Base-by-base conservation (phyloP, 2,797 vertebrate species). In the Phrynocephalus forsythii region DNA sequence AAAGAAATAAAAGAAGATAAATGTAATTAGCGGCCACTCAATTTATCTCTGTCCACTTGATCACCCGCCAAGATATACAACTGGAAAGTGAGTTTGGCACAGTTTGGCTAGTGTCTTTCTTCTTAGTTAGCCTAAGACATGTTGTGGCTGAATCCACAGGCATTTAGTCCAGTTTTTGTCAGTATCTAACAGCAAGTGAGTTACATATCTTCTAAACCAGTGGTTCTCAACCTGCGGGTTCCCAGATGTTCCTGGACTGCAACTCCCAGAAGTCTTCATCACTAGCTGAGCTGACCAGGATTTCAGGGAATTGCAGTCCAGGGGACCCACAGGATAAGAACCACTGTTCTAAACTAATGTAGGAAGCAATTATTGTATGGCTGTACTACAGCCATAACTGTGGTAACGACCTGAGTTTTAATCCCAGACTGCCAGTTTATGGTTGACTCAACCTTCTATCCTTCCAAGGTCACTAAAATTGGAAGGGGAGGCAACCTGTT, bases 21-120 rank as follows among this genome's bases (percentile, higher is more conserved):
- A 66, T 68, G 26, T 50, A 10, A 71, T 73, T 9, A 2, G 11
- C 6, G 3, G 11, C 5, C n/a, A 18, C 26, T 0, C 44, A 0
- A 15, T 18, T 26, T 50, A n/a, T 44, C 13, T 50, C 71, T 67
- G 72, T 18, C 24, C 60, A 38, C 2, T 22, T 76, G 26, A 82
- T 38, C 33, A 1, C 0, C 24, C 20, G 69, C 6, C 79, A 83
- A 87, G 81, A 11, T 18, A 24, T 0, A 3, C 18, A 52, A 3
- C 33, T 79, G 86, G 20, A 15, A 82, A 83, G 20, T 1, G 0
- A 44, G n/a, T 0, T 44, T 82, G 60, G 30, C 24, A 60, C n/a
- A 79, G 11, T 18, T 11, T 60, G 71, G 33, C 68, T n/a, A 81
- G 60, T 48, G 63, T 26, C n/a, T 79, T 79, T 28, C 13, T 9